Base-by-base conservation (phyloP, 2,888 invertebrate genomes). In the Thereva unica region DNA sequence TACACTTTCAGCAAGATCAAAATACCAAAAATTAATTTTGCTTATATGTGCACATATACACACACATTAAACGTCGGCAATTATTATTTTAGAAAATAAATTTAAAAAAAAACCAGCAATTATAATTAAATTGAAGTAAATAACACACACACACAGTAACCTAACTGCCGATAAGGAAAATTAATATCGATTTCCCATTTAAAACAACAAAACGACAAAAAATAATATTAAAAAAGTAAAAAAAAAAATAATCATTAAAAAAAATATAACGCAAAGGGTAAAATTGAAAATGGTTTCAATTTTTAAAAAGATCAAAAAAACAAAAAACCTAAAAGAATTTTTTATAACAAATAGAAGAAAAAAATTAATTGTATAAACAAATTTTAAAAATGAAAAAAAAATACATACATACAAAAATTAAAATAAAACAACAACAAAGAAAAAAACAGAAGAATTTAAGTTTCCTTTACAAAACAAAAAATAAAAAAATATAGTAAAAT, bases 251-350 rank as follows among this genome's bases (percentile, higher is more conserved):
- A 49, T 40, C 23, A 49, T 50, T 40, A 61, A 52, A 66, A 59
- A 63, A 63, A 63, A 49, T 44, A 10, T 61, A 61, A 61, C 50
- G 47, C 41, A 67, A 67, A 68, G 68, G 68, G 68, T 68, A 68
- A 68, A 68, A 68, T 68, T 68, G 66, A 68, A 59, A 68, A 68
- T 68, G 68, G 68, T 68, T 68, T 68, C 68, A 68, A 68, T 68
- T 68, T 68, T 66, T 68, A 53, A 68, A 65, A 47, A 23, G 23
- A 23, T 23, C 23, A 23, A 65, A 40, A 9, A 64, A 67, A n/a
- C n/a, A n/a, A 57, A 67, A 63, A 61, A 55, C 34, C 49, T 49
- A 59, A 49, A 49, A 59, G 35, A 38, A 59, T 23, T 52, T 64
- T 64, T 65, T 23, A 23, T 23, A 23, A 23, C 23, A 23, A 23